phyloP scores from a whole-genome alignment of 2,113 vertebrate species.

The Hypocryptadius cinnamomeus region DNA sequence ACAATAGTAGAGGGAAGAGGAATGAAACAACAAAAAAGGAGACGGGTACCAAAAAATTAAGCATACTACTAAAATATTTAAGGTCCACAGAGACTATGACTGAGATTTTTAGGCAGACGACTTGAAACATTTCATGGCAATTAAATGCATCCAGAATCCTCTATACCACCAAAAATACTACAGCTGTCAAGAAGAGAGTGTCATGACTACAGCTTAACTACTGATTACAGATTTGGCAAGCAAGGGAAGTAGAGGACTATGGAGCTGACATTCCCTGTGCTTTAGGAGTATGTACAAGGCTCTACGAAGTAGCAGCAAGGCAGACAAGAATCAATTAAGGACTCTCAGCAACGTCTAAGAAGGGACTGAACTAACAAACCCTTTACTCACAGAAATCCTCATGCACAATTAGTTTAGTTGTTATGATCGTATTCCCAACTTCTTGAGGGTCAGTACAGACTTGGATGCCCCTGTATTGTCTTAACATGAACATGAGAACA shows the following conservation, averaged over 20 bases:
- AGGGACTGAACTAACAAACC: neutral
- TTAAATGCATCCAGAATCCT: neutral
- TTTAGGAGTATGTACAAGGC: neutral
- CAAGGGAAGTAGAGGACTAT: neutral
- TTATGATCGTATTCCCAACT: rapidly evolving
- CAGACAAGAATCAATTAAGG: neutral
- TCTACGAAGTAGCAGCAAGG: neutral
- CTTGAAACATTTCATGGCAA: neutral
- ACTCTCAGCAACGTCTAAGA: neutral
- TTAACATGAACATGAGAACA: too few species aligned
- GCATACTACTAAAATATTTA: neutral
- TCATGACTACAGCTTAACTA: neutral
- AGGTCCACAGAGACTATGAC: neutral
- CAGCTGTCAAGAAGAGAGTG: neutral
- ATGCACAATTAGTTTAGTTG: rapidly evolving
- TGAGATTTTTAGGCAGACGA: neutral
- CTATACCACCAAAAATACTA: neutral
- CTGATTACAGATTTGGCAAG: neutral
- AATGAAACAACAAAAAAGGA: neutral
- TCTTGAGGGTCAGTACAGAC: rapidly evolving
- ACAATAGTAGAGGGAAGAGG: neutral
- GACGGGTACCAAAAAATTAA: neutral
- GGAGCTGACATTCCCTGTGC: rapidly evolving
- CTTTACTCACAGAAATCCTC: neutral
- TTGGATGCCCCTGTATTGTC: neutral